Evolutionary conservation across 1,140 invertebrate genomes (phyloP), one percentile per base, ranked within the genome.

Genomic region (Hesperophylax magnus): DNA sequence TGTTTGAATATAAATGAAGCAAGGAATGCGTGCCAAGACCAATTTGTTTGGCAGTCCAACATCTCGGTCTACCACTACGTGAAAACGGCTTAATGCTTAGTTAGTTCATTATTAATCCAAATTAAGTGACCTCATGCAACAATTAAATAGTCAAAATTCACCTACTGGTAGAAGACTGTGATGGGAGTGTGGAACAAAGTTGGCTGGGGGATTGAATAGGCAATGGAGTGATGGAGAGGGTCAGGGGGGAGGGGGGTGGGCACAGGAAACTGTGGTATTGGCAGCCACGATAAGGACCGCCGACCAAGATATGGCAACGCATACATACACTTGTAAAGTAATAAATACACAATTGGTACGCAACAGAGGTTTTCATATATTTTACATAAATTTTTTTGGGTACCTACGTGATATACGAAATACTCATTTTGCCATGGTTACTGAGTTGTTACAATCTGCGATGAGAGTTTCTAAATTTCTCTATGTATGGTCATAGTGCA

Each of bases 241-340:
- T 15, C 9, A 7, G 9, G 69, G 6, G n/a, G 53, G 53, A 53
- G 71, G 9, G 69, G 6, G n/a, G 53, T 24, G 71, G 71, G 71
- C 24, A 58, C 71, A 75, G 71, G 71, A 75, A 56, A 31, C 54
- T n/a, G 71, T 39, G 71, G 71, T 75, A 75, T 75, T 75, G 71
- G 71, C 54, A 15, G 53, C 53, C 53, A 24, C n/a, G 71, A 75
- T 75, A 75, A 75, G 71, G 24, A 24, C 71, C 53, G 71, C n/a
- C 71, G 27, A 27, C 52, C 71, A 58, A 54, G 71, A 75, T 75
- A 75, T 22, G 34, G 39, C 67, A 47, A 17, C 31, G 47, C 67
- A 52, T n/a, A 22, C 67, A 52, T n/a, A 22, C n/a, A 71, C 67
- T 18, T 18, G 20, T 22, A 58, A 18, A 58, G 9, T 47, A 58